These are phyloP conservation scores for Drosophila pullipes DNA, from an alignment of 2,888 invertebrate species.

Conservation along the genomic window DNA sequence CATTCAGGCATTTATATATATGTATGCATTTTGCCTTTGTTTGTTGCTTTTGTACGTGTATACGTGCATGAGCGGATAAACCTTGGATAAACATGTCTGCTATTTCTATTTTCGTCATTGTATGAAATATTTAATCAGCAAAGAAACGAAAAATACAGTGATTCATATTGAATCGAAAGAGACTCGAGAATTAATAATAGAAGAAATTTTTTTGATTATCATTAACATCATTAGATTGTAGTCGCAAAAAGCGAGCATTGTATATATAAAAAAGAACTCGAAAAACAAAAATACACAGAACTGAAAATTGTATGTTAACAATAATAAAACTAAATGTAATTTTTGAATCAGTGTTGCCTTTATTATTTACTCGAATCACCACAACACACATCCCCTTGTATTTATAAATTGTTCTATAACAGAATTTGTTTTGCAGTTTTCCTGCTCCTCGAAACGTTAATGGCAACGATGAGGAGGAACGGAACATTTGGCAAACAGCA, in stretches of 20 bases:
- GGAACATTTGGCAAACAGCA: slow-evolving; percentile 58
- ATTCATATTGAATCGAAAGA: slow-evolving; percentile 82
- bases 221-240: slow-evolving; percentile 24
- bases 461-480: slow-evolving; percentile 79
- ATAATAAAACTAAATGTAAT: slow-evolving; percentile 69
- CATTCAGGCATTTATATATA: not conserved
- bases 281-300: slow-evolving; percentile 42
- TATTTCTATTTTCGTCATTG: slow-evolving; percentile 48
- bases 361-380: slow-evolving; percentile 52
- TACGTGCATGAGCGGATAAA: slow-evolving; percentile 31
- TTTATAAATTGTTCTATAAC: slow-evolving; percentile 67
- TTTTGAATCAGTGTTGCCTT: slow-evolving; percentile 69
- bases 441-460: slow-evolving; percentile 80
- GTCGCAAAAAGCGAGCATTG: slow-evolving; percentile 26
- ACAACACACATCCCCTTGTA: slow-evolving; percentile 36
- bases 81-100: slow-evolving; percentile 43
- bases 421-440: slow-evolving; percentile 79
- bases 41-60: slow-evolving; percentile 32
- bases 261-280: slow-evolving; percentile 42
- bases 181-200: slow-evolving; percentile 12
- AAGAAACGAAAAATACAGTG: slow-evolving; percentile 38
- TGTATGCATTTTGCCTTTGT: slow-evolving; percentile 32
- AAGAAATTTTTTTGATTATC: slow-evolving; percentile 21
- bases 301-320: slow-evolving; percentile 64
- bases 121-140: slow-evolving; percentile 38